Evolutionary conservation across 2,888 invertebrate genomes (phyloP).

Genomic region (Hydropsyche betteni): DNA sequence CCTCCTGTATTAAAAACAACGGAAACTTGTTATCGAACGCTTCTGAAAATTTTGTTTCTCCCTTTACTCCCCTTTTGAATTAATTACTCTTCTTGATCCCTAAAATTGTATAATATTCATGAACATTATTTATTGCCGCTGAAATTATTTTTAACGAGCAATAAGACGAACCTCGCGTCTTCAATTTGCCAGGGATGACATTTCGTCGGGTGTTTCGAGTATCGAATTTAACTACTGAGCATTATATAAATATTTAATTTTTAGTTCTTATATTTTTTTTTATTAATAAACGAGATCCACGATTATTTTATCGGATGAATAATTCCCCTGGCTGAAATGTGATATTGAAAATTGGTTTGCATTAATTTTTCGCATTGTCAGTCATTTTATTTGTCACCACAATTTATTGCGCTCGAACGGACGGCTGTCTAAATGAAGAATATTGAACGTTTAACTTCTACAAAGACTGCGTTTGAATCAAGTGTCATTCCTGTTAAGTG

Average conservation of each 20-base stretch:
- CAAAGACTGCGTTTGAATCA: slow-evolving; percentile 8
- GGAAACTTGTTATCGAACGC: neutral
- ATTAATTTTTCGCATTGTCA: slow-evolving; percentile 5
- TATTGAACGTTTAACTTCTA: slow-evolving; percentile 2
- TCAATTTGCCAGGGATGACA: slow-evolving; percentile 5
- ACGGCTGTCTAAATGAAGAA: neutral
- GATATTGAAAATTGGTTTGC: neutral
- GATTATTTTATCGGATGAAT: too few relatives aligned
- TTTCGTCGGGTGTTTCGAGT: neutral
- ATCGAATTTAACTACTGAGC: too few relatives aligned
- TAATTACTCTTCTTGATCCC: slow-evolving; percentile 1
- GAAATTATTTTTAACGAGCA: slow-evolving; percentile 25
- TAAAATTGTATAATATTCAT: slow-evolving; percentile 15
- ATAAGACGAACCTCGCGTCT: neutral
- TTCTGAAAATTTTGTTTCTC: neutral
- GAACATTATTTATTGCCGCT: neutral
- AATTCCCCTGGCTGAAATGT: too few relatives aligned
- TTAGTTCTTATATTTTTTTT: too few relatives aligned
- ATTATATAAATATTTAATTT: too few relatives aligned
- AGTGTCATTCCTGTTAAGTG: slow-evolving; percentile 10
- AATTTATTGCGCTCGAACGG: neutral
- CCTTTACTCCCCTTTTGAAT: neutral
- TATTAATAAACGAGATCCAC: too few relatives aligned
- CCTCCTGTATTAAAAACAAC: neutral
- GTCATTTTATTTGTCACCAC: neutral